Evolutionary conservation across 2,113 vertebrate genomes (phyloP).

Genomic region (Sapayoa aenigma): DNA sequence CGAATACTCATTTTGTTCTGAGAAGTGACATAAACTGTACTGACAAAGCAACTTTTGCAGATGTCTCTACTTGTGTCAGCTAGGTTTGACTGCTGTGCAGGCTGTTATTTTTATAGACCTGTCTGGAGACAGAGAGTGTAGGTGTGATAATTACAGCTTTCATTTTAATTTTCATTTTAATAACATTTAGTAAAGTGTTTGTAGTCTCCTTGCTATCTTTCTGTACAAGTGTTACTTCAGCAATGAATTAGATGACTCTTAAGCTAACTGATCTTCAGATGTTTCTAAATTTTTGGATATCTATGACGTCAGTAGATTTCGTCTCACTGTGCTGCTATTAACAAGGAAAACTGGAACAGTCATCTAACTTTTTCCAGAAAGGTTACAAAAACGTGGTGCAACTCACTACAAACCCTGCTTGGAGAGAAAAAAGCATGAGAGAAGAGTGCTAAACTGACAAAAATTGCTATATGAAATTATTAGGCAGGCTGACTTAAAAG

Average conservation of each 20-base stretch:
- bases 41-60: conserved; percentile 14
- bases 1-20: background rate
- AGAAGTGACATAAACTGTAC: background rate
- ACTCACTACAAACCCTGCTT: background rate
- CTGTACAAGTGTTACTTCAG: background rate
- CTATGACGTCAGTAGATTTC: background rate
- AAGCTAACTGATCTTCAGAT: background rate
- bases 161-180: background rate
- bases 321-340: background rate
- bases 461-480: background rate
- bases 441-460: background rate
- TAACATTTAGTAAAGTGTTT: conserved; percentile 24
- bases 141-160: conserved; percentile 37
- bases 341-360: background rate
- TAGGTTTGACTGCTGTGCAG: background rate
- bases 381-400: background rate
- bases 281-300: background rate
- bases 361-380: background rate
- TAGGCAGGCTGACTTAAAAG: background rate
- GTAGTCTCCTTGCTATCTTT: background rate
- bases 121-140: background rate
- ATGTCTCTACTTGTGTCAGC: background rate
- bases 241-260: background rate
- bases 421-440: background rate
- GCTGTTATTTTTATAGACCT: conserved; percentile 33